Percentiles rank a stretch among this genome's conserved stretches.
Conservation (phyloP, 2,888 invertebrate species). For the Troilus luridus region DNA sequence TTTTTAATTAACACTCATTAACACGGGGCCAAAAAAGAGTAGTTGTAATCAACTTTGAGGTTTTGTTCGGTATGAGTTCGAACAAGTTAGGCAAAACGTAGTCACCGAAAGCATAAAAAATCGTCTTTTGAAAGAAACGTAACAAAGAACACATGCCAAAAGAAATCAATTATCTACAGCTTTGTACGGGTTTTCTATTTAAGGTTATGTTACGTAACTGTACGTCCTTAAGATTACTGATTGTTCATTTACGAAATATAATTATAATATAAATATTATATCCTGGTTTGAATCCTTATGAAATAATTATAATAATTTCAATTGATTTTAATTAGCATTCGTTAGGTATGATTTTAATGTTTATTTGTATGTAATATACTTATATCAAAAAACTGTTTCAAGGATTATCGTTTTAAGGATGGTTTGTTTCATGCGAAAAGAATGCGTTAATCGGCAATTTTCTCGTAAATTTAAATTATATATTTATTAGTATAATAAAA, state of each 20-base stretch:
- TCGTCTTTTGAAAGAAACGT: constrained; percentile 32
- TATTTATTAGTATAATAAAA: too few relatives aligned
- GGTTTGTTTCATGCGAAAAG: background rate
- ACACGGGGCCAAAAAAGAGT: background rate
- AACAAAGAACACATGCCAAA: constrained; percentile 31
- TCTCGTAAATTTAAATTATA: too few relatives aligned
- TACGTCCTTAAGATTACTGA: background rate
- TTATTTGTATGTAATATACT: too few relatives aligned
- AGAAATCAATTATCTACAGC: constrained; percentile 47
- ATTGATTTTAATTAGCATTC: too few relatives aligned
- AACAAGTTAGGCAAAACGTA: background rate
- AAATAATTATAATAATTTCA: too few relatives aligned
- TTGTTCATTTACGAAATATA: background rate
- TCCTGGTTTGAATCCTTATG: too few relatives aligned
- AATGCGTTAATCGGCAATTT: background rate
- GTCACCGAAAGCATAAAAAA: constrained; percentile 32
- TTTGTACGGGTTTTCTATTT: background rate
- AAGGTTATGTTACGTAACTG: background rate
- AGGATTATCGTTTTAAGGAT: background rate
- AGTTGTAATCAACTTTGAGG: background rate
- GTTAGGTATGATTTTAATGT: too few relatives aligned
- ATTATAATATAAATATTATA: background rate
- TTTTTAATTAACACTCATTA: constrained; percentile 5
- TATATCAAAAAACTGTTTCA: too few relatives aligned
- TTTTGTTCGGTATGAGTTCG: background rate